These are phyloP conservation scores for Cololabis saira DNA, from an alignment of 2,113 vertebrate genomes.

Conservation along the genomic window DNA sequence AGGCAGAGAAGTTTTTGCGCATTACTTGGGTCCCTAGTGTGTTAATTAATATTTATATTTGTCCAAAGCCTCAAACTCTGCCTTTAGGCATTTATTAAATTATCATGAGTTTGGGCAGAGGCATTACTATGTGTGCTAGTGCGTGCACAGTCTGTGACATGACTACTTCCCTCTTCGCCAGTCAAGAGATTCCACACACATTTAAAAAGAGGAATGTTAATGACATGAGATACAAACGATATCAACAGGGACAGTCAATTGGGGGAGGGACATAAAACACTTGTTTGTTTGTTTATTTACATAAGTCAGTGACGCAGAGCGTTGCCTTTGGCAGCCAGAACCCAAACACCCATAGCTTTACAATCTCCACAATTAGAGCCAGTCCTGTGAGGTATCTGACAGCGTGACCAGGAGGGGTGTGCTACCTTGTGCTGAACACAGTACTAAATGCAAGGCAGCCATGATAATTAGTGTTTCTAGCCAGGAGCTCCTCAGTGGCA, in stretches of 20 bases:
- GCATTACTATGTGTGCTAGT: constrained; percentile 62
- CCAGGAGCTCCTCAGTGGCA: constrained; percentile 70
- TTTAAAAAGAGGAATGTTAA: constrained; percentile 40
- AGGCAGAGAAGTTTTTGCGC: constrained; percentile 72
- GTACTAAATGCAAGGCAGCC: constrained; percentile 69
- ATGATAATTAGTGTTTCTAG: constrained; percentile 82
- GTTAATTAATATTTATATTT: constrained; percentile 87
- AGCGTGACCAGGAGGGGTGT: constrained; percentile 70
- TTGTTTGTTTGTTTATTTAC: constrained; percentile 76
- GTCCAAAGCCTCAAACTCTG: constrained; percentile 84
- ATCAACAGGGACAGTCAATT: constrained; percentile 35
- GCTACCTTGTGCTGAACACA: constrained; percentile 69
- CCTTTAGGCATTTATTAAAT: constrained; percentile 84
- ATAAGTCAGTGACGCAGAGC: constrained; percentile 65
- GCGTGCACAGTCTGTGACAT: constrained; percentile 49
- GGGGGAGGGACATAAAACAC: constrained; percentile 46
- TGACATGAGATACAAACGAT: constrained; percentile 46
- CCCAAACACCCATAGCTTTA: constrained; percentile 74
- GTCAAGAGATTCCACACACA: constrained; percentile 43
- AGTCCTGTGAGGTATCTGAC: constrained; percentile 77
- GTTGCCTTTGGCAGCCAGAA: constrained; percentile 66
- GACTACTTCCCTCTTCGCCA: constrained; percentile 32
- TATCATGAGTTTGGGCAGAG: constrained; percentile 79
- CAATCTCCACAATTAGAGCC: constrained; percentile 77
- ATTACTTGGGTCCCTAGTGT: constrained; percentile 78